A percentile compares a stretch with the other conserved stretches of the same genome.
Evolutionary conservation across 2,113 vertebrate species (phyloP).

Genomic region (Seriola rivoliana): DNA sequence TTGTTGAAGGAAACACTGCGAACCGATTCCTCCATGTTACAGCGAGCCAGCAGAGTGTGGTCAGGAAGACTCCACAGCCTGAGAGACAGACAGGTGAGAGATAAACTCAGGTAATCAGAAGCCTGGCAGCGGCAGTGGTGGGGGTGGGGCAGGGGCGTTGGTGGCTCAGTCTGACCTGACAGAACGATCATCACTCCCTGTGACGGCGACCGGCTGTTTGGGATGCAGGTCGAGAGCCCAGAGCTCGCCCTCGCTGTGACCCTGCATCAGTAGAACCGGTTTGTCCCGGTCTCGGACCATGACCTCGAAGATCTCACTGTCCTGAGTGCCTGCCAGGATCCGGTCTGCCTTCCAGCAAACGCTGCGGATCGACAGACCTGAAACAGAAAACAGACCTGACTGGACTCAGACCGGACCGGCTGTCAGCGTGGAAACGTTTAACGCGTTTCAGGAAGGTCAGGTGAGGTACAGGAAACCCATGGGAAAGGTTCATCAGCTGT

Average conservation of each 20-base stretch:
- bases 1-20: conserved; percentile 94
- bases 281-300: conserved; percentile 96
- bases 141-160: too few relatives aligned
- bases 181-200: conserved; percentile 95
- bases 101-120: not conserved
- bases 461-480: too few relatives aligned
- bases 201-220: conserved; percentile 95
- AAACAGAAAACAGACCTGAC: not conserved
- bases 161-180: conserved; percentile 81
- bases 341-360: conserved; percentile 97
- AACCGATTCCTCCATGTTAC: conserved; percentile 96
- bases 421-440: not conserved
- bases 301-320: conserved; percentile 98
- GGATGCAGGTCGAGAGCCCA: conserved; percentile 96
- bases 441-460: too few relatives aligned
- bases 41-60: conserved; percentile 94
- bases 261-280: conserved; percentile 95
- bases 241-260: conserved; percentile 97
- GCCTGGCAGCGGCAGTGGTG: not conserved
- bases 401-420: not conserved
- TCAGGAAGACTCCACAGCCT: conserved; percentile 97
- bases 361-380: conserved; percentile 96
- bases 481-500: too few relatives aligned
- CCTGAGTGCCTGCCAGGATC: conserved; percentile 95
- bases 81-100: conserved; percentile 19